Evolutionary conservation across 2,888 invertebrate species (phyloP), one percentile per base, ranked within the genome.

Genomic region (Dryocosmus kuriphilus): DNA sequence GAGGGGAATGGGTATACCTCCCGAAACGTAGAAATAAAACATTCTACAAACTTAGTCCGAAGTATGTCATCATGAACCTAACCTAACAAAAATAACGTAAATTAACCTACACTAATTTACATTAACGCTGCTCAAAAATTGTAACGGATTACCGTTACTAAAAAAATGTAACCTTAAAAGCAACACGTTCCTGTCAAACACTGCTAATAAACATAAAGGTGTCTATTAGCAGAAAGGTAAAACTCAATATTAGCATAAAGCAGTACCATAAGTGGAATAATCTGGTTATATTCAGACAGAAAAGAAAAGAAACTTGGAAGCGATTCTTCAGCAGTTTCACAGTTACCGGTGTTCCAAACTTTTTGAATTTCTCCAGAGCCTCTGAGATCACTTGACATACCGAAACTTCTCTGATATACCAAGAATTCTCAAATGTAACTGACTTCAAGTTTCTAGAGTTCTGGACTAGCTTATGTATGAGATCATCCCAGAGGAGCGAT

Each of bases 341-440:
- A 27, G 60, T 60, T 60, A 60, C 60, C 24, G 27, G 24, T 60
- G 60, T 60, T 60, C 7, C 27, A 60, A 60, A 60, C 16, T 60
- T 60, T 60, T 60, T 60, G 27, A 60, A 60, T 60, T 60, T 60
- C 60, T 60, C 60, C 60, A 60, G 60, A 60, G 60, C 16, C 60
- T 11, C 60, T 27, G 27, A 60, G 60, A 60, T 60, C 60, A 60
- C 60, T 24, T 60, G 60, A 60, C 60, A 16, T 60, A 60, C 27
- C 27, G 1, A 60, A 60, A 60, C 27, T 60, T 60, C 60, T 60
- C 60, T 60, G 27, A 60, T 60, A 60, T 60, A 60, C 24, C 60
- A 60, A 60, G 60, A 60, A 60, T 60, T 27, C 60, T 60, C 60
- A 60, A 60, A 60, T 60, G 60, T 60, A 16, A 22, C 60, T 60